Evolutionary conservation across 2,888 invertebrate genomes (phyloP).

Genomic region (Parnassius smintheus): DNA sequence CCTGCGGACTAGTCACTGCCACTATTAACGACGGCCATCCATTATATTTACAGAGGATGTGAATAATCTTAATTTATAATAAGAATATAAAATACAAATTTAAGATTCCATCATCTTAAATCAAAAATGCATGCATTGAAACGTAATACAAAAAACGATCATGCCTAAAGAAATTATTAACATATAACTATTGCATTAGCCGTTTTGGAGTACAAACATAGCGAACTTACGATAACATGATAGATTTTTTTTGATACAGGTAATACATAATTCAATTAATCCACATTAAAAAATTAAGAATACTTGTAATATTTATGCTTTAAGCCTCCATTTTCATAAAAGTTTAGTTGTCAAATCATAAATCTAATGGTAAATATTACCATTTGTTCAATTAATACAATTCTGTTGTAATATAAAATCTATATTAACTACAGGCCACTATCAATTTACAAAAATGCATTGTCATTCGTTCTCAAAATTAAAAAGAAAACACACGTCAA

Average conservation of each 20-base stretch:
- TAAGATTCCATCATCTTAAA: slow-evolving; percentile 25
- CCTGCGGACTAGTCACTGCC: slow-evolving; percentile 22
- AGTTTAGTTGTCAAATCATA: slow-evolving; percentile 33
- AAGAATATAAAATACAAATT: not conserved
- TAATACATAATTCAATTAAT: too few relatives aligned
- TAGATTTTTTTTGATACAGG: too few relatives aligned
- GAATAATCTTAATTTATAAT: not conserved
- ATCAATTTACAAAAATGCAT: slow-evolving; percentile 24
- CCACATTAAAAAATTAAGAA: too few relatives aligned
- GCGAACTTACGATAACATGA: too few relatives aligned
- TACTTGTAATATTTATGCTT: not conserved
- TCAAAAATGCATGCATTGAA: slow-evolving; percentile 35
- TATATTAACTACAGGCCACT: slow-evolving; percentile 9
- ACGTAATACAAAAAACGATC: slow-evolving; percentile 33
- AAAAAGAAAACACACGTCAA: slow-evolving; percentile 8
- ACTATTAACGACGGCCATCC: slow-evolving; percentile 4
- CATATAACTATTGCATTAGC: not conserved
- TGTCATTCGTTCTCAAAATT: slow-evolving; percentile 7
- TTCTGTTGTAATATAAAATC: slow-evolving; percentile 25
- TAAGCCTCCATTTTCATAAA: not conserved
- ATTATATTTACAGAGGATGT: slow-evolving; percentile 17
- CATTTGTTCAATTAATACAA: slow-evolving; percentile 38
- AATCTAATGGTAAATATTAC: slow-evolving; percentile 39
- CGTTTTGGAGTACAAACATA: not conserved
- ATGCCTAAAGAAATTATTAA: slow-evolving; percentile 29